Conservation (phyloP, 2,888 invertebrate species). For the Stratiomys singularior region DNA sequence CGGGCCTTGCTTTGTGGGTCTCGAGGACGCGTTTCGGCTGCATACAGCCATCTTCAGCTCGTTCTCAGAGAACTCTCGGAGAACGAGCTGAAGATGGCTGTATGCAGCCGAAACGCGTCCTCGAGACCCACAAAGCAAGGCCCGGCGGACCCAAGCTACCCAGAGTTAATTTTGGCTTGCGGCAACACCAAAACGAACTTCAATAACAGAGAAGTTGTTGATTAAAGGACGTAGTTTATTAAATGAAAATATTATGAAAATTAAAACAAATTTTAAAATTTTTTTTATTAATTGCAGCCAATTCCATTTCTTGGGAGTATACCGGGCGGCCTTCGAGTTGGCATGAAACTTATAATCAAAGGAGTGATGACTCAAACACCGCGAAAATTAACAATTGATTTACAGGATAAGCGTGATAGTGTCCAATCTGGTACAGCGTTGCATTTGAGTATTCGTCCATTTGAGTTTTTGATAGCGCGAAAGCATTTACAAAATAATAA, state of each 20-base stretch:
- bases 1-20: no score
- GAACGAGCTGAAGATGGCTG: no score
- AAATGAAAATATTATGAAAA: neutral
- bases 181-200: no score
- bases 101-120: no score
- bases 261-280: neutral
- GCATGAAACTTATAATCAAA: conserved; percentile 77
- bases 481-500: conserved; percentile 66
- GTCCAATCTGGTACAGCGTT: conserved; percentile 72
- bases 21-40: no score
- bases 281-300: conserved; percentile 66
- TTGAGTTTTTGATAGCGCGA: conserved; percentile 67
- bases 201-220: no score
- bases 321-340: conserved; percentile 74
- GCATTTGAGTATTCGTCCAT: conserved; percentile 72
- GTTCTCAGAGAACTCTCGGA: no score
- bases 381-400: conserved; percentile 77
- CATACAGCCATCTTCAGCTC: no score
- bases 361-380: conserved; percentile 69
- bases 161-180: no score
- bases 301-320: conserved; percentile 76
- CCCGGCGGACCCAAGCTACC: no score
- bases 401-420: conserved; percentile 68
- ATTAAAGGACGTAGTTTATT: neutral
- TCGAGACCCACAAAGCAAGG: no score